Evolutionary conservation across 2,113 vertebrate genomes (phyloP), one percentile per base, ranked within the genome.

Genomic region (Hydrolagus affinis): DNA sequence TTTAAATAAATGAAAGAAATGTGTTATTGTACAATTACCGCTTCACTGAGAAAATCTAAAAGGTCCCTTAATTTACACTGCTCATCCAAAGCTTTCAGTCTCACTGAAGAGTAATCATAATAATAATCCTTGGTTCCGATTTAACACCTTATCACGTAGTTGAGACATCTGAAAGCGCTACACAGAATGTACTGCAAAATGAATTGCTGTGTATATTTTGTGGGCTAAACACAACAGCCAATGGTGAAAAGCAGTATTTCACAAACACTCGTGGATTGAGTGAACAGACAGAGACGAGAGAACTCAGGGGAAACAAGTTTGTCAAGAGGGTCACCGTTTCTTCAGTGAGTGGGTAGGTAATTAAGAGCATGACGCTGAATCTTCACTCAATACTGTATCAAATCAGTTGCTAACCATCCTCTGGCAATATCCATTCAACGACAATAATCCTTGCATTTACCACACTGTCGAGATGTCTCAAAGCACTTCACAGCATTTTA

Each of bases 31-130:
- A 1, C n/a, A 3, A 78, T n/a, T 59, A 25, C 10, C 62, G 76
- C 76, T 25, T 59, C 15, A 25, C 56, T 15, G 28, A n/a, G 19
- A 59, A 78, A 78, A 80, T 32, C 64, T 66, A 68, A 83, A 19
- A 62, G 23, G 60, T 28, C 77, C 60, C 30, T 25, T 66, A 83
- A 66, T 83, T 83, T 83, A 83, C 66, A 19, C 15, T 68, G 25
- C 19, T 83, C 78, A 83, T 83, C 25, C 78, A 17, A 28, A 66
- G 3, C n/a, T 9, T 68, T 83, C 17, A 75, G 78, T 83, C 25
- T 44, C 44, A 3, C 44, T 44, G 44, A 44, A 44, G 44, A 44
- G 44, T 44, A 44, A 44, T 44, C 44, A 44, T 44, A 44, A 44
- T 44, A 44, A 44, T 44, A 44, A 44, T 44, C 44, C 44, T 44